Base-by-base conservation (phyloP, 2,113 vertebrate species). In the Romanogobio albipinnatus region DNA sequence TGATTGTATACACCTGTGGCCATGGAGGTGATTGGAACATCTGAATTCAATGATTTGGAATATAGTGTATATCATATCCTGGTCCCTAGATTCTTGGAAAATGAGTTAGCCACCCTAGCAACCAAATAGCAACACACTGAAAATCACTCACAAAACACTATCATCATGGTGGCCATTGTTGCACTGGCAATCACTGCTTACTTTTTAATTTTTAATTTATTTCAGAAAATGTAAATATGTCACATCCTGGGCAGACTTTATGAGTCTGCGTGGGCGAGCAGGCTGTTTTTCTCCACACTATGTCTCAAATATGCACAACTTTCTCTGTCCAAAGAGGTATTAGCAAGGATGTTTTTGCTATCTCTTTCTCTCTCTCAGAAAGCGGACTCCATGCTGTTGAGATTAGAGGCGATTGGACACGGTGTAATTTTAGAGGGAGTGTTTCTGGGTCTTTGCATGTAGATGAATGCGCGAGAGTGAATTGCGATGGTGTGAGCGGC, bases 341-440 rank as follows among this genome's bases (percentile, higher is more conserved):
- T 82, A 36, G 64, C 11, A 70, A 24, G 22, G 49, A 71, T 70
- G 62, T 53, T 39, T 82, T n/a, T 56, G 29, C 47, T 39, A 51
- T 81, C 62, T 68, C 19, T n/a, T 53, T 22, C n/a, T 47, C 79
- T 68, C 61, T 22, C 29, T 71, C 62, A 6, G 81, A 82, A 82
- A 82, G 64, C 22, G 7, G 80, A 73, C 81, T 66, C 22, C 81
- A 82, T 58, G 81, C 81, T 73, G 66, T 58, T 82, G 26, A 82
- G 81, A 82, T 82, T 82, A 71, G 49, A 39, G 66, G n/a, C 81
- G 81, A 71, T 82, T 71, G 49, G 81, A 71, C 81, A 58, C 14
- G 66, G 58, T 84, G 58, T 84, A 76, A 76, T 64, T 84, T 84
- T 84, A 76, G 70, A 76, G 45, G 3, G 59, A 76, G 26, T 84